A percentile compares a stretch with the other conserved stretches of the same genome.
phyloP scores from a whole-genome alignment of 2,797 vertebrate genomes.

The Pseudopleuronectes americanus region DNA sequence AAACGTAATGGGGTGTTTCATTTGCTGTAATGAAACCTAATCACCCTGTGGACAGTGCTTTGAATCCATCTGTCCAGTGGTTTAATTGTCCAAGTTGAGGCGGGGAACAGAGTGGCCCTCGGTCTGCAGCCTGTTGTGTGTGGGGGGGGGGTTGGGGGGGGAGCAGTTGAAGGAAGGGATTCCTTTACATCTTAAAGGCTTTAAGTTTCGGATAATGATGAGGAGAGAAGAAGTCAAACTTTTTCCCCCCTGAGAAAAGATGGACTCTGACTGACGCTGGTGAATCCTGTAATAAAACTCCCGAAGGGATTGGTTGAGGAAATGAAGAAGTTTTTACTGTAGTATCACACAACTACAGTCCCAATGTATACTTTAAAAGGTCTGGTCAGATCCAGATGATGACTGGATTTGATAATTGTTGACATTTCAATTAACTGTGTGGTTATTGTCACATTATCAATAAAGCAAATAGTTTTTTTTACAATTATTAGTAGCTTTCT shows the following conservation, averaged over 20 bases:
- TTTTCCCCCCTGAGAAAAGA: conserved; percentile 20
- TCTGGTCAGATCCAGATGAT: too few species aligned
- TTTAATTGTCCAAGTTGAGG: conserved; percentile 69
- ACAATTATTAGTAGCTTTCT: too few species aligned
- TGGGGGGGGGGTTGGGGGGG: too few species aligned
- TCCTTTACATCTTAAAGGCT: conserved; percentile 54
- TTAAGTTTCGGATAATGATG: conserved; percentile 41
- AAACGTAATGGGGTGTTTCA: conserved; percentile 80
- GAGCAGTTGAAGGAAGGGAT: conserved; percentile 37
- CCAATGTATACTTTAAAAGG: neutral
- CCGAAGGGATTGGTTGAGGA: conserved; percentile 5
- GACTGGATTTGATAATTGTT: too few species aligned
- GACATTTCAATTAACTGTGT: too few species aligned
- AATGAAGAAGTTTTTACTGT: neutral
- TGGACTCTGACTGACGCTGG: conserved; percentile 41
- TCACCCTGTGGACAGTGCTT: conserved; percentile 69
- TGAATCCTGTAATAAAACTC: conserved; percentile 20
- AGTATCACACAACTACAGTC: neutral
- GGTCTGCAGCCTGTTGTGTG: conserved; percentile 41
- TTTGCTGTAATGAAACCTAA: conserved; percentile 80
- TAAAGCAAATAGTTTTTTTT: too few species aligned
- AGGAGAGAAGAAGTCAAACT: conserved; percentile 38
- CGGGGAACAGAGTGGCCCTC: conserved; percentile 38
- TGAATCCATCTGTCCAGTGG: conserved; percentile 72
- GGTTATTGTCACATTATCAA: too few species aligned